Conservation (phyloP, 2,113 vertebrate species). For the Rhea americana region DNA sequence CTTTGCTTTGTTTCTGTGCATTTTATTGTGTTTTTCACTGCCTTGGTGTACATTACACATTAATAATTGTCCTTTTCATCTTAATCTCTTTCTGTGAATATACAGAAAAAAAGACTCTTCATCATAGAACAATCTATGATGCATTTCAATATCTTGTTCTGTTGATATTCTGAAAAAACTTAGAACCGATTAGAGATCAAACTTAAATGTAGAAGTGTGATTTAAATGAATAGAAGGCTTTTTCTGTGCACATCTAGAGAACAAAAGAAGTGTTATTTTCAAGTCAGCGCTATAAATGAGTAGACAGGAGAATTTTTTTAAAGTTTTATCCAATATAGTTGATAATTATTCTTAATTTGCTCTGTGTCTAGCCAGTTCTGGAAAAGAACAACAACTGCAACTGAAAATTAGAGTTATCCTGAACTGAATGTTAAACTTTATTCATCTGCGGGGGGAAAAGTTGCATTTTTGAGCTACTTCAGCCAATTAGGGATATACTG, state of each 20-base stretch:
- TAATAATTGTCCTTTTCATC: neutral
- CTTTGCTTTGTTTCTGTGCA: neutral
- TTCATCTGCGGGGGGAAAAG: neutral
- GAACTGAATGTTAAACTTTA: neutral
- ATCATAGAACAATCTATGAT: neutral
- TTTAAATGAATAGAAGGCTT: neutral
- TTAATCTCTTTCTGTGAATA: neutral
- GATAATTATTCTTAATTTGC: neutral
- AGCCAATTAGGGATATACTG: neutral
- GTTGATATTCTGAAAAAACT: neutral
- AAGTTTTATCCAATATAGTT: too few relatives aligned
- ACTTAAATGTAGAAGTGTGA: neutral
- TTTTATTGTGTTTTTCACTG: neutral
- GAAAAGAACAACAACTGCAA: neutral
- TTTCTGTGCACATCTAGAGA: neutral
- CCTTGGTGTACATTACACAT: accelerated
- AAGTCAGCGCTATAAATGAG: neutral
- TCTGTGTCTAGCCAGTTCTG: neutral
- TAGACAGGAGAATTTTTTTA: too few relatives aligned
- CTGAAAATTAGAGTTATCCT: neutral
- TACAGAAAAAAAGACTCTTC: neutral
- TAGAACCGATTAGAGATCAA: neutral
- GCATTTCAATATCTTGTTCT: neutral
- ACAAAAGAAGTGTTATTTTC: conserved; percentile 16
- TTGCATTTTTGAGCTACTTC: neutral